These are phyloP conservation scores for Hylomyscus alleni DNA, from an alignment of 2,797 vertebrate genomes.

Conservation along the genomic window DNA sequence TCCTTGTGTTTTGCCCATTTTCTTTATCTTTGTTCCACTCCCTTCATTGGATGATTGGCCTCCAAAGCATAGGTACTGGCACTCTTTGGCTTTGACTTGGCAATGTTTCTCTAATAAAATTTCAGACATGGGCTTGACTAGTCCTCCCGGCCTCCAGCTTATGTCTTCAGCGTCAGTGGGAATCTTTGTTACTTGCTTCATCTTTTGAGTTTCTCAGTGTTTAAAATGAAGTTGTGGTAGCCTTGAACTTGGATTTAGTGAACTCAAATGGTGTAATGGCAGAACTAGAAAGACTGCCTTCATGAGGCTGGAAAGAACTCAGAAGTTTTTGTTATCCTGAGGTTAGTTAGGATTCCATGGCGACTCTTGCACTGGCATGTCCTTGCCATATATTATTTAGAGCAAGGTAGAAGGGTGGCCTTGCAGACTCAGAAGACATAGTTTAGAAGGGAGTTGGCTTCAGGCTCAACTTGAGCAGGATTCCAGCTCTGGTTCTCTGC, in stretches of 20 bases:
- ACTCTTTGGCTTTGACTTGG: not conserved
- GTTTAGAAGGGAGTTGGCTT: not conserved
- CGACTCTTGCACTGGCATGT: not conserved
- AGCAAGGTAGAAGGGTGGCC: not conserved
- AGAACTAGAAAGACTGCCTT: not conserved
- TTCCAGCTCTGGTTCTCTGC: not conserved
- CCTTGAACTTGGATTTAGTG: slow-evolving; percentile 13
- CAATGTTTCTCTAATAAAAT: slow-evolving; percentile 11
- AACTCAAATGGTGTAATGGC: not conserved
- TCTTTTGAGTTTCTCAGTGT: slow-evolving; percentile 8
- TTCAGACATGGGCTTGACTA: slow-evolving; percentile 5
- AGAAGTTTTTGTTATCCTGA: not conserved
- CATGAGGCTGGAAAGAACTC: not conserved
- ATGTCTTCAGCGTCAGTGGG: not conserved
- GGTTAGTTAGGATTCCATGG: not conserved
- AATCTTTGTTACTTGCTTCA: not conserved
- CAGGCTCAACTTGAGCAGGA: not conserved
- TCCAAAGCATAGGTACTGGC: not conserved
- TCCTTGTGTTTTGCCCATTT: not conserved
- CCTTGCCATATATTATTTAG: not conserved
- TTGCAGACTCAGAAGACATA: not conserved
- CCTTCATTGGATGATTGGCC: not conserved
- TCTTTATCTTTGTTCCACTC: not conserved
- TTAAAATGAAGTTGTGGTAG: slow-evolving; percentile 27
- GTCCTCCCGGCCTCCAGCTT: not conserved